Percentiles rank a stretch among this genome's conserved stretches.
Evolutionary conservation across 2,113 vertebrate genomes (phyloP).

Genomic region (Microcebus murinus): DNA sequence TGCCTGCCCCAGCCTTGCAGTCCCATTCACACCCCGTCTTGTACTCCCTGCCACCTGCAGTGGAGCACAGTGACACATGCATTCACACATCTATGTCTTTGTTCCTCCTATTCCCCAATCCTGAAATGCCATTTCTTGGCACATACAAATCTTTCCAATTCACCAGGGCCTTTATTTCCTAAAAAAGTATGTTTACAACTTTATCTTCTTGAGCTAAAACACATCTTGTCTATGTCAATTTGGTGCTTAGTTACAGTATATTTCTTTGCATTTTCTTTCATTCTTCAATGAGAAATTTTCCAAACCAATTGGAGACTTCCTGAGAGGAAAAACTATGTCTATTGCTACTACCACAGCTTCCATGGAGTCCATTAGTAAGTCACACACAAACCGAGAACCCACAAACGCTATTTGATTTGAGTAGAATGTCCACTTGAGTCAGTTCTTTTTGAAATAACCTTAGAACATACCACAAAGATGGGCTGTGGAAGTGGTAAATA

Average conservation of each 20-base stretch:
- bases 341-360: neutral
- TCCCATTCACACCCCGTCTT: neutral
- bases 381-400: neutral
- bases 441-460: neutral
- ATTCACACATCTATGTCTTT: neutral
- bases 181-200: neutral
- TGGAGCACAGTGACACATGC: neutral
- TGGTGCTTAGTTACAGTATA: neutral
- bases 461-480: neutral
- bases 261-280: neutral
- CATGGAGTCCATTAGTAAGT: neutral
- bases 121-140: neutral
- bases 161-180: neutral
- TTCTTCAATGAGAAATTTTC: slow-evolving; percentile 1
- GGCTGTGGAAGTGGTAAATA: neutral
- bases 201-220: neutral
- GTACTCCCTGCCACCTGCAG: neutral
- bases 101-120: neutral
- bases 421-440: neutral
- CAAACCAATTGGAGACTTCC: neutral
- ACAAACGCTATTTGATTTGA: neutral
- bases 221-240: neutral
- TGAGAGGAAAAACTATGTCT: neutral
- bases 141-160: neutral
- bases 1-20: neutral